phyloP scores from a whole-genome alignment of 1,140 invertebrate genomes.

The Drosophila kohkoa region DNA sequence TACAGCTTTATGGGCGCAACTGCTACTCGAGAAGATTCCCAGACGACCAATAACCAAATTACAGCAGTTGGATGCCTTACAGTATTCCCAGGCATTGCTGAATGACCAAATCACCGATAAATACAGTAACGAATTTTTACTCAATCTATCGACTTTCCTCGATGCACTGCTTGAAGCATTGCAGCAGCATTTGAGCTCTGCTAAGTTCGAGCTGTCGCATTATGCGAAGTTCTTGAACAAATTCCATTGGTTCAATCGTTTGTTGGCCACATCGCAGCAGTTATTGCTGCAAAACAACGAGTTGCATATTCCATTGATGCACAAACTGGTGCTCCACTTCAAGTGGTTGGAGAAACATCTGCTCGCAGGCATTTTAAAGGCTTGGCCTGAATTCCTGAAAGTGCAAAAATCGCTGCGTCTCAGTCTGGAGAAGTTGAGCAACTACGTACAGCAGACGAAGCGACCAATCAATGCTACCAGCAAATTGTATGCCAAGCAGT shows the following conservation, averaged over 20 bases:
- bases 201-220: conserved; percentile 36
- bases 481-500: conserved; percentile 75
- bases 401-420: conserved; percentile 13
- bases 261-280: conserved; percentile 53
- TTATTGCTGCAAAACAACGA: conserved; percentile 65
- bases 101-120: conserved; percentile 53
- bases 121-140: conserved; percentile 67
- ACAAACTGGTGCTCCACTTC: conserved; percentile 81
- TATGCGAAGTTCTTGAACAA: conserved; percentile 58
- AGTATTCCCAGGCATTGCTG: conserved; percentile 75
- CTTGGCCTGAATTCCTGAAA: conserved; percentile 8
- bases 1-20: conserved; percentile 51
- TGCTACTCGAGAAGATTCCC: conserved; percentile 55
- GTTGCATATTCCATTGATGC: conserved; percentile 65
- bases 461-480: conserved; percentile 69
- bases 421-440: conserved; percentile 33
- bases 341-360: conserved; percentile 81
- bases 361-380: conserved; percentile 22
- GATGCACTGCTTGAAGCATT: conserved; percentile 36
- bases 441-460: conserved; percentile 59
- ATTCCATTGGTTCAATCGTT: conserved; percentile 74
- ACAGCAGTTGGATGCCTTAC: conserved; percentile 54
- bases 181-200: conserved; percentile 30
- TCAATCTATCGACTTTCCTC: conserved; percentile 52
- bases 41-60: conserved; percentile 16